Conservation (phyloP, 2,888 invertebrate species). For the Macaria liturata region DNA sequence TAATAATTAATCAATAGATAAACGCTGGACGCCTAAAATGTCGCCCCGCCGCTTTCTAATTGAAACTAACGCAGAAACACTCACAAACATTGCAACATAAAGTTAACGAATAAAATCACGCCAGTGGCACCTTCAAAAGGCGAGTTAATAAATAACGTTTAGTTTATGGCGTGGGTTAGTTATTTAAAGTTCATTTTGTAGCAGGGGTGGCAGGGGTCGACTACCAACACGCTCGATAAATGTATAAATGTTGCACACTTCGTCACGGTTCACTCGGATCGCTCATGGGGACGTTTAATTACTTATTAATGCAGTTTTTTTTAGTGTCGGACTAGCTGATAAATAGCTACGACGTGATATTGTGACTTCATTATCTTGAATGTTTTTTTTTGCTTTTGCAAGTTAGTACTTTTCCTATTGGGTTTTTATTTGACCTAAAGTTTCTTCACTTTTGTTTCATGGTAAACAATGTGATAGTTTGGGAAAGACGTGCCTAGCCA, state of each 20-base stretch:
- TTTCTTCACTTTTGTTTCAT: no score
- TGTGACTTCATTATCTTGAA: not conserved
- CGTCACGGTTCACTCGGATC: constrained; percentile 26
- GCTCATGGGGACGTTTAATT: constrained; percentile 18
- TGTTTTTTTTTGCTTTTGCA: no score
- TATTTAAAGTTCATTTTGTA: constrained; percentile 56
- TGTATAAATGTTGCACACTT: constrained; percentile 28
- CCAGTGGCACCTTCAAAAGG: constrained; percentile 50
- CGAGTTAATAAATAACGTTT: constrained; percentile 60
- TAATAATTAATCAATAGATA: no score
- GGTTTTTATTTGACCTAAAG: no score
- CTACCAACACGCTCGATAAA: constrained; percentile 33
- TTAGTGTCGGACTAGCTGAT: constrained; percentile 31
- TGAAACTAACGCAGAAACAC: constrained; percentile 28
- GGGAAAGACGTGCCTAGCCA: no score
- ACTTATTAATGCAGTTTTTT: constrained; percentile 25
- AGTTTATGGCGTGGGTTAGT: constrained; percentile 58
- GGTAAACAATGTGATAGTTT: no score
- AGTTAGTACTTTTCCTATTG: no score
- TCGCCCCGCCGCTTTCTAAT: constrained; percentile 21
- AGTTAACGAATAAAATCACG: constrained; percentile 34
- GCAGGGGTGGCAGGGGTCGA: constrained; percentile 35
- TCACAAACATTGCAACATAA: constrained; percentile 26
- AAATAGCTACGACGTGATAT: not conserved
- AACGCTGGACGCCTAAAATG: constrained; percentile 23